Evolutionary conservation across 2,113 vertebrate genomes (phyloP), one percentile per base, ranked within the genome.

Genomic region (Serinus canaria): DNA sequence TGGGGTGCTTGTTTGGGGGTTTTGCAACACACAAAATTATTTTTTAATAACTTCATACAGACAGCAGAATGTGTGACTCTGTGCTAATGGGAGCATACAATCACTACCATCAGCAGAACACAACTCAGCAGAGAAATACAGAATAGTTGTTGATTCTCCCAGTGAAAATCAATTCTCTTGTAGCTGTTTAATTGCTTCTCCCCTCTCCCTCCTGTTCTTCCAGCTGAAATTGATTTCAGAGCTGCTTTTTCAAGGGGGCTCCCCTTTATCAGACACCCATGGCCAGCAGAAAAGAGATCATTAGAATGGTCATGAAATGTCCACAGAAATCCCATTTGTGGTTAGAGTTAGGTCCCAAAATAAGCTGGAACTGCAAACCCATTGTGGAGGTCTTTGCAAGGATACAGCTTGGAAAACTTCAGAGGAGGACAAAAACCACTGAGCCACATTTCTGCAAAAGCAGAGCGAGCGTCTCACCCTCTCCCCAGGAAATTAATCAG

Each of bases 401-500:
- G 81, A 59, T 73, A 90, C 41, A 77, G 82, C 63, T 55, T 44
- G 63, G 62, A 63, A 62, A 79, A 62, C 43, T 92, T 69, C 63
- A 85, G 35, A n/a, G 79, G 19, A 91, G 70, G 70, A 69, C 50
- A 81, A 41, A 76, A 96, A 90, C 39, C 23, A 30, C 69, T 56
- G 52, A 3, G 12, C 63, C 50, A n/a, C 58, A 10, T 86, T 74
- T 95, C 31, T 69, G 66, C 67, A 89, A 73, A 87, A 87, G 6
- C 28, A 90, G 60, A 93, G 58, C 15, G 56, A 93, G 58, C 15
- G 4, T 85, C 83, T 91, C 44, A 83, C 86, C 73, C 84, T 95
- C 93, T 94, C 84, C 62, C 89, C 85, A 80, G 93, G 93, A 96
- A 95, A 94, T 92, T 80, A 96, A 93, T 96, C 96, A 89, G 82